Conservation (phyloP, 2,888 invertebrate species). For the Catocala fraxini region DNA sequence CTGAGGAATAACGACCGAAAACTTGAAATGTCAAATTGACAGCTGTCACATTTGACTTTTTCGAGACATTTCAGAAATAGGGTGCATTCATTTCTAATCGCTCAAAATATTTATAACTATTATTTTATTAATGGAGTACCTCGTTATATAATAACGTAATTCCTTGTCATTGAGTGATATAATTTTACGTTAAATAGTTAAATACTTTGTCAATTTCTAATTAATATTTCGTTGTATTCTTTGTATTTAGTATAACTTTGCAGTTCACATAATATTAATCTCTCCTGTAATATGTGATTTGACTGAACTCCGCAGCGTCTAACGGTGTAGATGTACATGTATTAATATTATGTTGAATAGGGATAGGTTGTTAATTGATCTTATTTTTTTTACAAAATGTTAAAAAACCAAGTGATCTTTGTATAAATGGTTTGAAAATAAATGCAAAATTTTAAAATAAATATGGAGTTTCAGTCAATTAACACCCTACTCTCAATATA, state of each 20-base stretch:
- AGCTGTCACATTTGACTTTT: slow-evolving; percentile 75
- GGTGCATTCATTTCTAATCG: slow-evolving; percentile 44
- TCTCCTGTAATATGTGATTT: slow-evolving; percentile 71
- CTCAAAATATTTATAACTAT: slow-evolving; percentile 56
- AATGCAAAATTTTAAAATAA: slow-evolving; percentile 81
- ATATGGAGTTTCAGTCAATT: slow-evolving; percentile 88
- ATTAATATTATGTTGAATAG: slow-evolving; percentile 73
- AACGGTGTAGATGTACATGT: slow-evolving; percentile 68
- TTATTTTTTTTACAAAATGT: slow-evolving; percentile 77
- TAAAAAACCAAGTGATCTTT: slow-evolving; percentile 78
- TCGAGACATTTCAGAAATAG: slow-evolving; percentile 62
- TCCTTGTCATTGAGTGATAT: slow-evolving; percentile 82
- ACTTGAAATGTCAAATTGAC: slow-evolving; percentile 74
- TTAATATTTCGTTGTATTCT: slow-evolving; percentile 62
- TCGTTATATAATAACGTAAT: slow-evolving; percentile 69
- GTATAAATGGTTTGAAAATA: slow-evolving; percentile 84
- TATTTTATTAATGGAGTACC: slow-evolving; percentile 56
- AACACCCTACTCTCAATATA: slow-evolving; percentile 84
- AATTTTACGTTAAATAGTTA: slow-evolving; percentile 62
- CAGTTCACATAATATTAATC: slow-evolving; percentile 59
- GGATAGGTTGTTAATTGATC: slow-evolving; percentile 86
- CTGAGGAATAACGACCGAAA: slow-evolving; percentile 52
- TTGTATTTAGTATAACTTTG: slow-evolving; percentile 51
- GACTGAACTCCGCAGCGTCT: slow-evolving; percentile 84
- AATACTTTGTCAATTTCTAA: slow-evolving; percentile 55